Evolutionary conservation across 1,140 invertebrate species (phyloP), one percentile per base, ranked within the genome.

Genomic region (Stenopsyche tienmushanensis): DNA sequence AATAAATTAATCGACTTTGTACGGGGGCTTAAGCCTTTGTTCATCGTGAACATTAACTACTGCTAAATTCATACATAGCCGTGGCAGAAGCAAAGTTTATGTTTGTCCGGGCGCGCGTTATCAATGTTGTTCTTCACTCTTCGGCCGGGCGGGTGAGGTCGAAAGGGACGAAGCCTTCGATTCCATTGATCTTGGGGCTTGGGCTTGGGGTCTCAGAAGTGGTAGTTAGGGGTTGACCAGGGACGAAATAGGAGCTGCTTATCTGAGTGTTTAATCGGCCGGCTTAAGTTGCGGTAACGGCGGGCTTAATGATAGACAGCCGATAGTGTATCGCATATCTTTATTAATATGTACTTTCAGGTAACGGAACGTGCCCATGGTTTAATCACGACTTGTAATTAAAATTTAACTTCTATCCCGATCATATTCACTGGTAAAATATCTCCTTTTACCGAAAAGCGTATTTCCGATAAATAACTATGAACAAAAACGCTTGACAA

Each of bases 1-100:
- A 53, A 63, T 63, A 63, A 53, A 41, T 41, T 57, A 57, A 57
- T 57, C 50, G 50, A 53, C 50, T 49, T 49, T 49, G 47, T 42
- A 42, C 47, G 15, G 17, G 15, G 47, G 29, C 29, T 34, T 34
- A 34, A 34, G 29, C 29, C 29, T 34, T 34, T 34, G 29, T 34
- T 34, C 29, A 13, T 34, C 29, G 29, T 7, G 5, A 34, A 13
- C 29, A 34, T 34, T 34, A 34, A 13, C 29, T 34, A 34, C 5
- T 34, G 29, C 29, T 34, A 34, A 34, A 34, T 34, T 34, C 29
- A 34, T 34, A 13, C 29, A 5, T 13, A 13, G 29, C n/a, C n/a
- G n/a, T n/a, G n/a, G n/a, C n/a, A n/a, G n/a, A n/a, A n/a, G n/a
- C n/a, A n/a, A n/a, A n/a, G n/a, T n/a, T n/a, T n/a, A n/a, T n/a